phyloP scores from a whole-genome alignment of 2,113 vertebrate genomes.

The Smithornis capensis region DNA sequence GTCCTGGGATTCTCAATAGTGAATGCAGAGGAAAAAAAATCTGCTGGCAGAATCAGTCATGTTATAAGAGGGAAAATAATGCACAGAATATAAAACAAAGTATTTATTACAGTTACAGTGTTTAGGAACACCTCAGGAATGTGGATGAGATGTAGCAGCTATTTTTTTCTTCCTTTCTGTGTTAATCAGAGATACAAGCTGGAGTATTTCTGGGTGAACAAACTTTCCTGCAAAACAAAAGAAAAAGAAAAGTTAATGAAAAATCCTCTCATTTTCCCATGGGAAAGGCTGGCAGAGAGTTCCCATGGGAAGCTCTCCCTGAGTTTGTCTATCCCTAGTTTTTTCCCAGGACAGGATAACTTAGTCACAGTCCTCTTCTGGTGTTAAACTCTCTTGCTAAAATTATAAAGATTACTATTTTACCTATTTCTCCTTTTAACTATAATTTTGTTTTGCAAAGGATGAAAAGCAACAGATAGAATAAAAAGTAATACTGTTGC shows the following conservation, averaged over 20 bases:
- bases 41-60: neutral
- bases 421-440: neutral
- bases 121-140: constrained; percentile 28
- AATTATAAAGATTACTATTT: neutral
- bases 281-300: neutral
- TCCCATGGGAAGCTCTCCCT: too few relatives aligned
- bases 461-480: neutral
- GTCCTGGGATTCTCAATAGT: neutral
- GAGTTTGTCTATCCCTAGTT: neutral
- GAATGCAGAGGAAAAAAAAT: neutral
- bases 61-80: neutral
- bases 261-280: neutral
- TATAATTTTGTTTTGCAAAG: neutral
- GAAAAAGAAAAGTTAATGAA: neutral
- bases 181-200: constrained; percentile 84
- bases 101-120: neutral
- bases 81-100: constrained; percentile 1
- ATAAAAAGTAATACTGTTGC: neutral
- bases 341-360: neutral
- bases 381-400: neutral
- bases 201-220: constrained; percentile 88
- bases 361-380: neutral
- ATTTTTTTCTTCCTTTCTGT: constrained; percentile 77
- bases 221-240: constrained; percentile 85
- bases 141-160: neutral